These are phyloP conservation scores for Edolisoma coerulescens DNA, from an alignment of 2,113 vertebrate genomes.

Conservation along the genomic window DNA sequence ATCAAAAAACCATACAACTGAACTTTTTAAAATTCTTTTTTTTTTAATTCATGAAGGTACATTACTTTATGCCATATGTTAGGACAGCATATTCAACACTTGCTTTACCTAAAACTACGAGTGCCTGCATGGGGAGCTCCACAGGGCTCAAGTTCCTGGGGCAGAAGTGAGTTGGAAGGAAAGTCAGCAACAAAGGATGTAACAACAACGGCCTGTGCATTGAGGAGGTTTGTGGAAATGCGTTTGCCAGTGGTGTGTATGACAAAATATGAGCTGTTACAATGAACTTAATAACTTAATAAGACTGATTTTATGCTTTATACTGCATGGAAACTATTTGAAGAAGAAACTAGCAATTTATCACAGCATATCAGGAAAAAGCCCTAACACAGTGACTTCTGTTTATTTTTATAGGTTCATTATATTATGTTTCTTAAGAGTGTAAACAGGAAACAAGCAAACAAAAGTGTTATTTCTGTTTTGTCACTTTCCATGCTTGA, in stretches of 20 bases:
- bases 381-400: conserved; percentile 69
- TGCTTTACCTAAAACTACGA: conserved; percentile 35
- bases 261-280: conserved; percentile 63
- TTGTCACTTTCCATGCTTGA: conserved; percentile 65
- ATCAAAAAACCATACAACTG: background rate
- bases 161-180: conserved; percentile 29
- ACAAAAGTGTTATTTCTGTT: conserved; percentile 33
- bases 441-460: conserved; percentile 62
- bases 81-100: conserved; percentile 51
- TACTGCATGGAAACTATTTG: conserved; percentile 77
- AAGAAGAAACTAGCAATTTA: conserved; percentile 72
- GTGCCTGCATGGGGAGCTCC: conserved; percentile 68
- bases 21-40: background rate
- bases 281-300: conserved; percentile 50
- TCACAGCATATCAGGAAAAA: conserved; percentile 74
- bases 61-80: conserved; percentile 52
- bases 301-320: conserved; percentile 74
- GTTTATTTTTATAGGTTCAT: conserved; percentile 75
- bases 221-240: conserved; percentile 63
- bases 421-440: conserved; percentile 69
- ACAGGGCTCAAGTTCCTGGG: conserved; percentile 42
- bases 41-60: conserved; percentile 31
- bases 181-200: conserved; percentile 4
- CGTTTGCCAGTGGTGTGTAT: conserved; percentile 52
- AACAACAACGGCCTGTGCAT: background rate